These are phyloP conservation scores for Nomada ferruginata DNA, from an alignment of 2,888 invertebrate species.

Conservation along the genomic window DNA sequence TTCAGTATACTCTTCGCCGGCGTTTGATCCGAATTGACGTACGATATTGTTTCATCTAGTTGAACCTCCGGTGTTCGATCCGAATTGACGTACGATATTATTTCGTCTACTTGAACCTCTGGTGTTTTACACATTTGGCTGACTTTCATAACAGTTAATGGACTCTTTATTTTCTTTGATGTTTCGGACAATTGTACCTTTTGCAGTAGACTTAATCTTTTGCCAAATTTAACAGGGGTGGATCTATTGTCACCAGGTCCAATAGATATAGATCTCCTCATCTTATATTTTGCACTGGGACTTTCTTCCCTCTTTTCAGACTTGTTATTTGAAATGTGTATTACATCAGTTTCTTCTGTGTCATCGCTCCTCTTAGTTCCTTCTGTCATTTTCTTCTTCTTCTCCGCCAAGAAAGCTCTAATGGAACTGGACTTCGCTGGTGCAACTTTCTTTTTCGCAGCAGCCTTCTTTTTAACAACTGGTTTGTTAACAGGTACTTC, in stretches of 20 bases:
- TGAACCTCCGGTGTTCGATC: slow-evolving; percentile 75
- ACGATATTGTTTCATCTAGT: slow-evolving; percentile 74
- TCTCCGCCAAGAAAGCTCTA: slow-evolving; percentile 71
- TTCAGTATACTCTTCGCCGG: slow-evolving; percentile 80
- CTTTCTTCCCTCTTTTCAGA: not conserved
- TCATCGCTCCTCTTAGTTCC: not conserved
- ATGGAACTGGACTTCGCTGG: slow-evolving; percentile 66
- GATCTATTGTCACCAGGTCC: not conserved
- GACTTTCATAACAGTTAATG: slow-evolving; percentile 75
- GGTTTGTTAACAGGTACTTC: slow-evolving; percentile 68
- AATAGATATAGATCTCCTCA: slow-evolving; percentile 29
- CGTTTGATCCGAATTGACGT: slow-evolving; percentile 79
- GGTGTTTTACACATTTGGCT: slow-evolving; percentile 77
- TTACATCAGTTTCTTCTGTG: not conserved
- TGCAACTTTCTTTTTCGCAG: slow-evolving; percentile 44
- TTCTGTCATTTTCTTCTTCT: slow-evolving; percentile 68
- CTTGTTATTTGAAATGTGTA: not conserved
- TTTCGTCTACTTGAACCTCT: slow-evolving; percentile 72
- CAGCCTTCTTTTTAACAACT: slow-evolving; percentile 46
- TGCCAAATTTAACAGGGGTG: slow-evolving; percentile 18
- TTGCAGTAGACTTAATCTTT: slow-evolving; percentile 53
- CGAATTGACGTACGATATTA: slow-evolving; percentile 77
- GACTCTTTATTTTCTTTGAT: slow-evolving; percentile 63
- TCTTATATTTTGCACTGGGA: slow-evolving; percentile 4
- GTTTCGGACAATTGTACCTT: slow-evolving; percentile 60